phyloP scores from a whole-genome alignment of 2,888 invertebrate species.

The Drosophila parthenogenetica region DNA sequence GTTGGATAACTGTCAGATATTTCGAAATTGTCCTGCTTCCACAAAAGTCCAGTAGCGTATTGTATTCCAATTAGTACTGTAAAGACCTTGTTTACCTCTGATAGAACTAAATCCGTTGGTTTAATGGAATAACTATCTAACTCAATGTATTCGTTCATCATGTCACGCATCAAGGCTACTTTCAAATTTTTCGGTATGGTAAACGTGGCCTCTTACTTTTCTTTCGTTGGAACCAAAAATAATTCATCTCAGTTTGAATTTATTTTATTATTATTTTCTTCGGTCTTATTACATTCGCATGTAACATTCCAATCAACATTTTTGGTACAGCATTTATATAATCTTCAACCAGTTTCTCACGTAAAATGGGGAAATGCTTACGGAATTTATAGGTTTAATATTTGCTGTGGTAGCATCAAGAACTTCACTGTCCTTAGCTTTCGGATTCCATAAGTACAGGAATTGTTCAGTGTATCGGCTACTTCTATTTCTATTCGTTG shows the following conservation, averaged over 20 bases:
- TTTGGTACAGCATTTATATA: neutral
- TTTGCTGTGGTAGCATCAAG: neutral
- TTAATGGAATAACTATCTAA: neutral
- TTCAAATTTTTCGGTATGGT: neutral
- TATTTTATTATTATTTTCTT: neutral
- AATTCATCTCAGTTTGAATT: neutral
- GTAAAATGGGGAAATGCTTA: neutral
- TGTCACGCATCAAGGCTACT: neutral
- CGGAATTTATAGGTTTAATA: neutral
- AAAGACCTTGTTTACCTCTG: neutral
- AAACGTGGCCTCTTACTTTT: neutral
- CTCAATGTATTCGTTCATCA: neutral
- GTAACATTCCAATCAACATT: slow-evolving; percentile 1
- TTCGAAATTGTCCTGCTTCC: neutral
- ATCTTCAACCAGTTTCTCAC: neutral
- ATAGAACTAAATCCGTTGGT: neutral
- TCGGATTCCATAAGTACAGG: neutral
- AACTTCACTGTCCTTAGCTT: neutral
- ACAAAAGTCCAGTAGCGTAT: neutral
- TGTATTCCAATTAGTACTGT: neutral
- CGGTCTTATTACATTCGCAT: neutral
- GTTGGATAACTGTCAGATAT: neutral
- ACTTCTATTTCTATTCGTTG: slow-evolving; percentile 1
- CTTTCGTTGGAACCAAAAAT: neutral
- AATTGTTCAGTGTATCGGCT: neutral